Conservation (phyloP, 2,888 invertebrate species). For the Zootermopsis nevadensis region DNA sequence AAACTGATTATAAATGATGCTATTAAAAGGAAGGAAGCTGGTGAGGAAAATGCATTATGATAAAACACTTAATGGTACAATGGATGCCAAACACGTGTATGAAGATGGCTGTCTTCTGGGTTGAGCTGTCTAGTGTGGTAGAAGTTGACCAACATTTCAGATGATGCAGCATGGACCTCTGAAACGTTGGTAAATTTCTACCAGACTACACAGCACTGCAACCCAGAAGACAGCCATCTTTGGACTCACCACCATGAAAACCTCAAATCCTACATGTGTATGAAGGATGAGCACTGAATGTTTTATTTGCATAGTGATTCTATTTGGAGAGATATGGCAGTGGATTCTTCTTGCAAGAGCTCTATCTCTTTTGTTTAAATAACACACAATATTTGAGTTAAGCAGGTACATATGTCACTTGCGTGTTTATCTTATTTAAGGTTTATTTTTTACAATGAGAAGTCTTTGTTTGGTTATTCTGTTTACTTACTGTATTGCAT, state of each 20-base stretch:
- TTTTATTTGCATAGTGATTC: neutral
- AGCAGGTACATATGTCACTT: neutral
- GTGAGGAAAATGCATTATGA: neutral
- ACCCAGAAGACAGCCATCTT: no score
- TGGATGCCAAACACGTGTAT: no score
- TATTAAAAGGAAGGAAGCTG: neutral
- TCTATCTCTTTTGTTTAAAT: neutral
- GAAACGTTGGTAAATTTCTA: no score
- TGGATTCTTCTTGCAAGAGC: neutral
- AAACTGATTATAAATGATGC: neutral
- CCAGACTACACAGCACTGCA: no score
- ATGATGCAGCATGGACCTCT: no score
- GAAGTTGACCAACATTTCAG: no score
- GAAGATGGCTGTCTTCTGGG: no score
- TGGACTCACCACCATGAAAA: neutral
- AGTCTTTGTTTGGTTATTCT: neutral
- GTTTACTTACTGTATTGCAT: slow-evolving; percentile 1
- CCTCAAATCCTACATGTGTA: neutral
- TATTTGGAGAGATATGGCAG: neutral
- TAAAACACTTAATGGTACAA: no score
- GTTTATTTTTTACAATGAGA: neutral
- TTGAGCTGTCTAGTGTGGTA: no score
- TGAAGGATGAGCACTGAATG: neutral
- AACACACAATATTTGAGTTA: neutral
- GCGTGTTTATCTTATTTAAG: neutral